Evolutionary conservation across 1,140 invertebrate genomes (phyloP), one percentile per base, ranked within the genome.

Genomic region (Myzus persicae): DNA sequence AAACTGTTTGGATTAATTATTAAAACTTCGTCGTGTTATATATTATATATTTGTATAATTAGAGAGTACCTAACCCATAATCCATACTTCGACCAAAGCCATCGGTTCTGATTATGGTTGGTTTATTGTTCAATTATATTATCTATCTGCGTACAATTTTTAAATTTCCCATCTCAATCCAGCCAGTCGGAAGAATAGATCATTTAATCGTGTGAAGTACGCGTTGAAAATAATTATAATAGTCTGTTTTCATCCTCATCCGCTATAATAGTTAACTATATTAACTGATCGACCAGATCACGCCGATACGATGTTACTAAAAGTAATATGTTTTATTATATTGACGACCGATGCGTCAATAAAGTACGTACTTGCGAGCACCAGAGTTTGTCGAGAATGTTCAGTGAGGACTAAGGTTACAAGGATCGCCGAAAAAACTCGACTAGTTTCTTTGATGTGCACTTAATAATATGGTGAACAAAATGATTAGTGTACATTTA

Each of bases 381-480:
- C 18, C n/a, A 38, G 22, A 76, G 59, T 14, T 76, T n/a, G 59
- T 18, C 18, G 36, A n/a, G 59, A 76, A 76, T 48, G n/a, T 89
- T 36, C 36, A 14, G n/a, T 51, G 26, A 89, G 59, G 24, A 76
- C 59, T 51, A 0, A 38, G 46, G 22, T 36, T 76, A 51, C 46
- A 24, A n/a, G 26, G 20, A 89, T 89, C 24, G n/a, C 46, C 8
- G 87, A 38, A 89, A 38, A 89, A 36, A 51, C 44, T 38, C 9
- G 3, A 51, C 22, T 89, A 51, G 87, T 51, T 89, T 38, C 46
- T 89, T 89, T 51, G 46, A 51, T 88, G 87, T 51, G 87, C 87
- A 38, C 87, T 89, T 89, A 89, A 89, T 89, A 89, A 89, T 26
- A 89, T 38, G 51, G 44, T 89, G 36, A 89, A 51, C 44, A 7